phyloP scores from a whole-genome alignment of 2,888 invertebrate species.

The Scrobipalpa atriplicella region DNA sequence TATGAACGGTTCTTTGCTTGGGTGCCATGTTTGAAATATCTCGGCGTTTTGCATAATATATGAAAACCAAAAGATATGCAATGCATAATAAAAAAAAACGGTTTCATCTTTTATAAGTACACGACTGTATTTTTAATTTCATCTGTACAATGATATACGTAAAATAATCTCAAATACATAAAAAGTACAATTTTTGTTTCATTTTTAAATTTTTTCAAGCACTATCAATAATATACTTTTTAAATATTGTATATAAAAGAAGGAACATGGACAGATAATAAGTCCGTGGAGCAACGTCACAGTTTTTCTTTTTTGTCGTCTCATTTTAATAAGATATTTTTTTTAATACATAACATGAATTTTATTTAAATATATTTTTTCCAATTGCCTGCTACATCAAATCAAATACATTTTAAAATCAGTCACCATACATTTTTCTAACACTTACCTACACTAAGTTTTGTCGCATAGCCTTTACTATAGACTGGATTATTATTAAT shows the following conservation, averaged over 20 bases:
- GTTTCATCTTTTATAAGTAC: not conserved
- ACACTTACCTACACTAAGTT: conserved; percentile 73
- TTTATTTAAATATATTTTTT: conserved; percentile 23
- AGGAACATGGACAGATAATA: too few relatives aligned
- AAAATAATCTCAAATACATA: conserved; percentile 21
- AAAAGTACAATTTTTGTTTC: conserved; percentile 23
- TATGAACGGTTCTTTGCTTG: conserved; percentile 64
- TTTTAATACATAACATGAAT: not conserved
- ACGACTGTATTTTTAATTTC: not conserved
- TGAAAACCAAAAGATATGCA: conserved; percentile 34
- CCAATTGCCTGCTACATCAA: conserved; percentile 77
- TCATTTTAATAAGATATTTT: conserved; percentile 5
- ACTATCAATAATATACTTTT: conserved; percentile 40
- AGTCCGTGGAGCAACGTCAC: too few relatives aligned
- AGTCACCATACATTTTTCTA: conserved; percentile 66
- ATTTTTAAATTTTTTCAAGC: conserved; percentile 36
- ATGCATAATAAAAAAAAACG: conserved; percentile 63
- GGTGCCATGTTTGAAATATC: conserved; percentile 66
- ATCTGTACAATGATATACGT: conserved; percentile 5
- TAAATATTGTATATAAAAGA: conserved; percentile 34
- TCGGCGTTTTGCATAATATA: conserved; percentile 65
- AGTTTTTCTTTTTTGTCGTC: too few relatives aligned
- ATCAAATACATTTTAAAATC: conserved; percentile 45
- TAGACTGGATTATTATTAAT: conserved; percentile 81
- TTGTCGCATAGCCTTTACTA: conserved; percentile 81